Conservation (phyloP, 2,113 vertebrate genomes). For the Condylura cristata region DNA sequence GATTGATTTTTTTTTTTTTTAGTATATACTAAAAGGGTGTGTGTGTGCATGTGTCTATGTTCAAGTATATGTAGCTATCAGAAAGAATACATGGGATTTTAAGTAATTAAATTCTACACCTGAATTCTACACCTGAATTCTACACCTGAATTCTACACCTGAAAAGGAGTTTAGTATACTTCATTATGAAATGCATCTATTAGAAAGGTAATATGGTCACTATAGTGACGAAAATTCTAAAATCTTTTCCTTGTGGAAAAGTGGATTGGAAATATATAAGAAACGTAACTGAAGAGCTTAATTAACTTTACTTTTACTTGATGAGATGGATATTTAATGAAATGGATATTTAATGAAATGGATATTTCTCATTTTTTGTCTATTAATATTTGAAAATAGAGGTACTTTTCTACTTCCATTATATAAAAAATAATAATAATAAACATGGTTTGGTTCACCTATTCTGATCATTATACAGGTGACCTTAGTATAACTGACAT, state of each 20-base stretch:
- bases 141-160: background rate
- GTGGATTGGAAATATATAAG: background rate
- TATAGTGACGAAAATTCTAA: background rate
- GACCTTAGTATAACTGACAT: background rate
- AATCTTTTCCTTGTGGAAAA: background rate
- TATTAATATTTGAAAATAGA: background rate
- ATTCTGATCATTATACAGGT: background rate
- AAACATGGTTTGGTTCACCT: background rate
- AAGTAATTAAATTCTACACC: conserved; percentile 28
- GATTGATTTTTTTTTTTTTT: background rate
- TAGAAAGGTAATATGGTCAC: background rate
- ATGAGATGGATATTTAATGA: background rate
- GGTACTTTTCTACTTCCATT: background rate
- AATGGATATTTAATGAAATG: background rate
- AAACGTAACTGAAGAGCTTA: background rate
- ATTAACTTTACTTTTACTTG: background rate
- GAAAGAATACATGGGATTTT: background rate
- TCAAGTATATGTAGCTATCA: conserved; percentile 4
- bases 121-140: background rate
- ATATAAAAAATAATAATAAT: background rate
- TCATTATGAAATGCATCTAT: background rate
- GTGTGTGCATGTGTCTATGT: background rate
- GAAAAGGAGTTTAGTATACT: background rate
- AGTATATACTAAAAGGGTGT: background rate
- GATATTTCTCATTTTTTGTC: too few relatives aligned